Evolutionary conservation across 64 coral and sea anemone species (phyloP).

Genomic region (Hydrozoanthus tunicans): DNA sequence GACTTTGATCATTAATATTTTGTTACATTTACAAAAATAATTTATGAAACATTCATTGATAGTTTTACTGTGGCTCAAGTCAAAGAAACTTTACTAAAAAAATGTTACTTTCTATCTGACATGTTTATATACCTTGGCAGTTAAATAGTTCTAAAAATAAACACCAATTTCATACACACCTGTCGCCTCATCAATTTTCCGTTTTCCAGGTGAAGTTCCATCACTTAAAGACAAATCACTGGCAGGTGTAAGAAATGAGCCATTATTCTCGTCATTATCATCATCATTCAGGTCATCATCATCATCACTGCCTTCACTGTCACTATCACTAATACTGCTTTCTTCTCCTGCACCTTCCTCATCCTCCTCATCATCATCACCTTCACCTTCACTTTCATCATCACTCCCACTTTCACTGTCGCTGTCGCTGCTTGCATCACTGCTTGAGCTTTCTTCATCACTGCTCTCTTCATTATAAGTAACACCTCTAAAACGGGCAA

Average conservation of each 20-base stretch:
- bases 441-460: slow-evolving; percentile 91
- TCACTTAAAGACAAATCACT: slow-evolving; percentile 53
- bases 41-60: too few relatives aligned
- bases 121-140: too few relatives aligned
- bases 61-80: too few relatives aligned
- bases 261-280: slow-evolving; percentile 69
- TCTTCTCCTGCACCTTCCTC: slow-evolving; percentile 73
- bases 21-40: too few relatives aligned
- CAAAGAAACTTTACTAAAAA: too few relatives aligned
- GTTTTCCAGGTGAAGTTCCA: slow-evolving; percentile 48
- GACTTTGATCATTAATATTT: too few relatives aligned
- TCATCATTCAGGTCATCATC: slow-evolving; percentile 76
- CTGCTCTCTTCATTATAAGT: slow-evolving; percentile 85
- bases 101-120: too few relatives aligned
- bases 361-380: slow-evolving; percentile 75
- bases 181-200: not conserved
- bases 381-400: slow-evolving; percentile 74
- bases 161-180: not conserved
- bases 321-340: slow-evolving; percentile 64
- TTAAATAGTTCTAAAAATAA: too few relatives aligned
- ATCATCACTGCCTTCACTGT: slow-evolving; percentile 84
- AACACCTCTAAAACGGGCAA: slow-evolving; percentile 77
- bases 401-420: slow-evolving; percentile 75
- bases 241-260: slow-evolving; percentile 9
- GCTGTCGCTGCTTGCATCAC: slow-evolving; percentile 90